phyloP scores from a whole-genome alignment of 64 coral and sea anemone species.

The Montipora foliosa region DNA sequence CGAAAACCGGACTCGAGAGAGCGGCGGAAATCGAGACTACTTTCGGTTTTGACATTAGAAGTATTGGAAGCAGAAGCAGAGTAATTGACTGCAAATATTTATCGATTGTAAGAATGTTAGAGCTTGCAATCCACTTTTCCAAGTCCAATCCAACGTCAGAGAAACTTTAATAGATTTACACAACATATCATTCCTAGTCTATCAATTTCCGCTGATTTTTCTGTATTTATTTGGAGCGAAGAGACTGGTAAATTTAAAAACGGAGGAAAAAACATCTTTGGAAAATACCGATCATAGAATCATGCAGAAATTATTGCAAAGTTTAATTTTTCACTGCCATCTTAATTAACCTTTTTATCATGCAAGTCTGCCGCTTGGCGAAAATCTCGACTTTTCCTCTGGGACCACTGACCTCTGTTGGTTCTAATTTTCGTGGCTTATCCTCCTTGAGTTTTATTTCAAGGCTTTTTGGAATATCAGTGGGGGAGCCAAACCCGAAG shows the following conservation, averaged over 20 bases:
- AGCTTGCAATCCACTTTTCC: not conserved
- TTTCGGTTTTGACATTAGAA: too few relatives aligned
- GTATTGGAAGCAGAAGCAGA: too few relatives aligned
- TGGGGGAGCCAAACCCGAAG: conserved; percentile 19
- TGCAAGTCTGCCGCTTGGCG: conserved; percentile 10
- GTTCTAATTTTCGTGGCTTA: not conserved
- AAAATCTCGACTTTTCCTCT: not conserved
- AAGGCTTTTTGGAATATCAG: conserved; percentile 51
- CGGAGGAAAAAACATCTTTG: not conserved
- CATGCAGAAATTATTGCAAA: not conserved
- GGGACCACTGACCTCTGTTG: not conserved
- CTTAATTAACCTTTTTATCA: not conserved
- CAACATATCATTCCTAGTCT: not conserved
- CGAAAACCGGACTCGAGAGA: too few relatives aligned
- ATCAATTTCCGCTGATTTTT: not conserved
- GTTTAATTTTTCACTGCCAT: not conserved
- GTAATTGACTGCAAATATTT: too few relatives aligned
- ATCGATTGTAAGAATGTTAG: too few relatives aligned
- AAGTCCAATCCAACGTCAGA: not conserved
- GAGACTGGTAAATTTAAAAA: too few relatives aligned
- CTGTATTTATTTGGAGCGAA: too few relatives aligned
- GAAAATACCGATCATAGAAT: not conserved
- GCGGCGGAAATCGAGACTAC: too few relatives aligned
- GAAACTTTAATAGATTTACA: not conserved
- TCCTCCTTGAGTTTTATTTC: conserved; percentile 17